These are phyloP conservation scores for Aplodontia rufa DNA, from an alignment of 2,113 vertebrate genomes.

Conservation along the genomic window DNA sequence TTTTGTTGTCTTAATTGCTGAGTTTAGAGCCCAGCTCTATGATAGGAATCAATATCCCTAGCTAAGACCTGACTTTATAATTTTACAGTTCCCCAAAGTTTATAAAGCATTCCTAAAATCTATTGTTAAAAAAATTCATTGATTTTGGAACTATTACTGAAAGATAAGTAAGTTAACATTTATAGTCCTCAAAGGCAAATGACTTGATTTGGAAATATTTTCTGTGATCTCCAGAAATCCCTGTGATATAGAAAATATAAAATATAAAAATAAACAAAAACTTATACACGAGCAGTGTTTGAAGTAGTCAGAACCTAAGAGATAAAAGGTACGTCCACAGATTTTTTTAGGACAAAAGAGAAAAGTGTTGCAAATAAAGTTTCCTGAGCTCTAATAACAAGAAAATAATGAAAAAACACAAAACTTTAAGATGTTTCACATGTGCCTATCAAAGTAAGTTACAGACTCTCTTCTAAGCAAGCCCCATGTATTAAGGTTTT, in stretches of 20 bases:
- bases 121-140: not conserved
- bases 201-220: constrained; percentile 28
- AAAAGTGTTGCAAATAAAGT: not conserved
- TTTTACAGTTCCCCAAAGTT: not conserved
- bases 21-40: not conserved
- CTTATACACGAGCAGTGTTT: not conserved
- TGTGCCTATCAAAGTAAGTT: not conserved
- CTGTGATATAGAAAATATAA: not conserved
- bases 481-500: not conserved
- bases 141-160: not conserved
- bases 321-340: not conserved
- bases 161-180: constrained; percentile 1
- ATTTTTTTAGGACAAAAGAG: constrained; percentile 4
- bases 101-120: not conserved
- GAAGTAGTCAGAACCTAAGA: not conserved
- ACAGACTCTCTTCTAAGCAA: not conserved
- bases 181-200: not conserved
- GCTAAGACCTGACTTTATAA: not conserved
- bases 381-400: constrained; percentile 1
- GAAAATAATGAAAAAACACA: not conserved
- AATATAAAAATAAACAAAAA: not conserved
- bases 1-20: not conserved
- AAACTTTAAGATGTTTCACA: not conserved
- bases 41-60: not conserved
- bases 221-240: not conserved